A percentile compares a stretch with the other conserved stretches of the same genome.
These are phyloP conservation scores for Metacarcinus magister DNA, from an alignment of 2,888 invertebrate species.

Conservation along the genomic window DNA sequence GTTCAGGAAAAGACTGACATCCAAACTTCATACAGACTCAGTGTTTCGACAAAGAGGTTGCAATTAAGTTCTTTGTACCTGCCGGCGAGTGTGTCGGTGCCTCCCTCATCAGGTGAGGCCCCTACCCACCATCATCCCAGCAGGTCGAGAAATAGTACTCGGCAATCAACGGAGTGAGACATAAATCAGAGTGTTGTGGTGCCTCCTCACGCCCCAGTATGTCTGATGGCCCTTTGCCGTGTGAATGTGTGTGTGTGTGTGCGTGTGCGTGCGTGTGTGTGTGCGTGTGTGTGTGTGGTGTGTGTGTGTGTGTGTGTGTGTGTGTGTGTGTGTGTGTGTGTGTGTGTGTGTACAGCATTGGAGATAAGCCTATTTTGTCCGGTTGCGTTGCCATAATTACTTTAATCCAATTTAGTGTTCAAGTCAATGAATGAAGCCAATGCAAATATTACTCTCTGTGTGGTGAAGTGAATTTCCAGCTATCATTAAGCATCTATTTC, in stretches of 20 bases:
- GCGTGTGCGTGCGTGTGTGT: conserved; percentile 31
- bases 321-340: background rate
- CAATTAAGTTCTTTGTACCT: conserved; percentile 41
- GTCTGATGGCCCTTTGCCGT: background rate
- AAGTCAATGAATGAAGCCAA: background rate
- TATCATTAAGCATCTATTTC: background rate
- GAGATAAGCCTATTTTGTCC: background rate
- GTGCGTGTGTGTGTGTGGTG: conserved; percentile 1
- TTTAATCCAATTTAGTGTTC: background rate
- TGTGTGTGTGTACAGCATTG: background rate
- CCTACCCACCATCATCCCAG: background rate
- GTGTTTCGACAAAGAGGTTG: conserved; percentile 7
- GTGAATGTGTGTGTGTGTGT: background rate
- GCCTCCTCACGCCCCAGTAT: background rate
- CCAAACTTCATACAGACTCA: background rate
- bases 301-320: background rate
- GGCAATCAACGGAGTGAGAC: conserved; percentile 30
- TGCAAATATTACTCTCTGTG: background rate
- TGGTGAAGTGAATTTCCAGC: background rate
- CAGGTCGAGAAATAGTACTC: background rate
- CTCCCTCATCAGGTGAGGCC: background rate
- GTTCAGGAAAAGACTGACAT: background rate
- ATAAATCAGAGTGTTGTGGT: conserved; percentile 31
- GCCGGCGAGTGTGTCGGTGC: background rate
- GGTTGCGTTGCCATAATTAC: background rate